Conservation (phyloP, 1,140 invertebrate species). For the Harpegnathos saltator region DNA sequence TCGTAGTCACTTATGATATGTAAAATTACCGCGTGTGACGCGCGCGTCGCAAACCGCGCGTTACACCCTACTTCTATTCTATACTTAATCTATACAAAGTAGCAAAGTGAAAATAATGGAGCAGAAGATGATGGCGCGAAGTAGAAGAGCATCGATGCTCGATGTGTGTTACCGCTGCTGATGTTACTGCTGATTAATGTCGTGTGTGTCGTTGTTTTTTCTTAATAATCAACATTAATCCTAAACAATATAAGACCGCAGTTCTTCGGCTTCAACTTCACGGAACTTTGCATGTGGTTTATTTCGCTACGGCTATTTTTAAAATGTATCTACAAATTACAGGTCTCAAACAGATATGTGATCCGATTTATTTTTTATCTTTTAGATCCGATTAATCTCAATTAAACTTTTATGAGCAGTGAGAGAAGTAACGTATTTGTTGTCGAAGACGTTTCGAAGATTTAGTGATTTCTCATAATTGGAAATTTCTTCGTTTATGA, state of each 20-base stretch:
- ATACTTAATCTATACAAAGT: slow-evolving; percentile 54
- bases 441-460: too few species aligned
- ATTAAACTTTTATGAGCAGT: too few species aligned
- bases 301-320: too few species aligned
- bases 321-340: too few species aligned
- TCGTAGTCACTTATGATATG: slow-evolving; percentile 44
- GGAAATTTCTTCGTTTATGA: too few species aligned
- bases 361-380: too few species aligned
- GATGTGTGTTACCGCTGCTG: slow-evolving; percentile 63
- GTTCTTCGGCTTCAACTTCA: neutral
- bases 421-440: too few species aligned
- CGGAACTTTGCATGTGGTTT: neutral
- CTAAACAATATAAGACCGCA: slow-evolving; percentile 45
- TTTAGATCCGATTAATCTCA: too few species aligned
- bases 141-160: slow-evolving; percentile 33
- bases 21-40: slow-evolving; percentile 32
- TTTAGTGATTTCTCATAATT: too few species aligned
- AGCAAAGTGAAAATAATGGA: slow-evolving; percentile 22
- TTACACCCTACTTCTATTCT: slow-evolving; percentile 56
- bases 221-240: slow-evolving; percentile 81
- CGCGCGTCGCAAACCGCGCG: neutral
- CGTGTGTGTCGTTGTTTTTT: slow-evolving; percentile 85
- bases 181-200: slow-evolving; percentile 84
- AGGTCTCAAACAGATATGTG: too few species aligned
- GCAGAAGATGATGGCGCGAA: slow-evolving; percentile 26